Conservation (phyloP, 2,797 vertebrate genomes). For the Lateolabrax maculatus region DNA sequence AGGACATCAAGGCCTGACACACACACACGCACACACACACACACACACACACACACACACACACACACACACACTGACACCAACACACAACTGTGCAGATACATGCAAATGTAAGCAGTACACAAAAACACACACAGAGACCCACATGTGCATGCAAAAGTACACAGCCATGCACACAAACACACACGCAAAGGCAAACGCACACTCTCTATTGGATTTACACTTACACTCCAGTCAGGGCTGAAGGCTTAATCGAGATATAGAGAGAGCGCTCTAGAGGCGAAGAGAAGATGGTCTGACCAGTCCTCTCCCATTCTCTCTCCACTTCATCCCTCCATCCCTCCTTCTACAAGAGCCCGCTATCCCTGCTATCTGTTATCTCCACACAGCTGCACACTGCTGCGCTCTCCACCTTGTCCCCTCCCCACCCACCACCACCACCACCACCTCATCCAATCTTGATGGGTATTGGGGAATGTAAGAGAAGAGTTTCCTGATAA, state of each 20-base stretch:
- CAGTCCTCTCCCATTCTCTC: constrained; percentile 67
- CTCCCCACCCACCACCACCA: constrained; percentile 45
- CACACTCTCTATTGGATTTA: constrained; percentile 68
- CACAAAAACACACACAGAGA: constrained; percentile 41
- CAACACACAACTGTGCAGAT: constrained; percentile 33
- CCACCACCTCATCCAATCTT: constrained; percentile 80
- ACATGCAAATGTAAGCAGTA: constrained; percentile 64
- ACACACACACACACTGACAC: constrained; percentile 15
- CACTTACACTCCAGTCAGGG: constrained; percentile 69
- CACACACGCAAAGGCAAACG: constrained; percentile 26
- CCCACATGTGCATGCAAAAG: constrained; percentile 28
- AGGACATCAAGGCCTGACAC: constrained; percentile 85
- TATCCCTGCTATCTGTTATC: constrained; percentile 85
- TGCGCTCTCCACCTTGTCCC: constrained; percentile 73
- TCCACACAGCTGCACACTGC: constrained; percentile 77
- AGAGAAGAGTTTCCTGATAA: constrained; percentile 91
- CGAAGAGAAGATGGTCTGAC: constrained; percentile 74
- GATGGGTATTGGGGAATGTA: constrained; percentile 91
- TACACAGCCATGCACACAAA: constrained; percentile 22
- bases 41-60: constrained; percentile 7
- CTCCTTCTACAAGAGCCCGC: constrained; percentile 70
- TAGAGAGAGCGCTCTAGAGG: constrained; percentile 60
- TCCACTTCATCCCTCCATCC: constrained; percentile 75
- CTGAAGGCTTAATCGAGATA: constrained; percentile 79
- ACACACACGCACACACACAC: constrained; percentile 24